Percentiles rank a stretch among this genome's conserved stretches.
Evolutionary conservation across 2,113 vertebrate species (phyloP).

Genomic region (Ardeotis arabs): DNA sequence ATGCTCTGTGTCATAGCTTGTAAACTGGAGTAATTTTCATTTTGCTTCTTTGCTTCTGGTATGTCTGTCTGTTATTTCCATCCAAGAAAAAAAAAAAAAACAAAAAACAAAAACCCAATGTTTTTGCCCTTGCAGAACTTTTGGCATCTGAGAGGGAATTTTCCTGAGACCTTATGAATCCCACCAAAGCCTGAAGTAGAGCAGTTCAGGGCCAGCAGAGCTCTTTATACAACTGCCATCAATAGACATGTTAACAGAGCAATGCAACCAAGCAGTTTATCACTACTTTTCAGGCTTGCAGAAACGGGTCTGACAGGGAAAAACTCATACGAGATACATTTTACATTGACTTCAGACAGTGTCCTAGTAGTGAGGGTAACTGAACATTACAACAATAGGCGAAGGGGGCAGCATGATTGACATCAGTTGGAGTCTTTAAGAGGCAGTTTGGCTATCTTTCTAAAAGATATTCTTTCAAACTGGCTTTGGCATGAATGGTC

Average conservation of each 20-base stretch:
- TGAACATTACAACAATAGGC: neutral
- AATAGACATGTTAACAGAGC: neutral
- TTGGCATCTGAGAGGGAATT: neutral
- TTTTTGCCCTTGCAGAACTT: neutral
- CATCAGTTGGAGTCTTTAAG: neutral
- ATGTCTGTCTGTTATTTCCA: neutral
- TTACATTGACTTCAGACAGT: neutral
- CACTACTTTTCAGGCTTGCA: neutral
- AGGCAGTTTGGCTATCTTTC: slow-evolving; percentile 26
- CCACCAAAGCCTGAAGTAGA: neutral
- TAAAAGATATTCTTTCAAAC: slow-evolving; percentile 34
- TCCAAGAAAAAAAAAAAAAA: neutral
- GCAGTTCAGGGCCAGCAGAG: neutral
- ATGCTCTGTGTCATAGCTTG: neutral
- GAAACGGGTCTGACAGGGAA: neutral
- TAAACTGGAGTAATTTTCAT: neutral
- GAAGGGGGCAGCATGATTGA: neutral
- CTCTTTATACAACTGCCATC: neutral
- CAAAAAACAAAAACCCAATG: too few species aligned
- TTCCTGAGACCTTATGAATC: neutral
- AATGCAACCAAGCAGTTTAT: neutral
- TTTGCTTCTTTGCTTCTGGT: neutral
- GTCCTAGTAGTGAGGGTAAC: neutral
- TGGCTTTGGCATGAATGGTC: slow-evolving; percentile 20
- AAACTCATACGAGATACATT: neutral